Conservation (phyloP, 2,888 invertebrate genomes). For the Diarsia mendica region DNA sequence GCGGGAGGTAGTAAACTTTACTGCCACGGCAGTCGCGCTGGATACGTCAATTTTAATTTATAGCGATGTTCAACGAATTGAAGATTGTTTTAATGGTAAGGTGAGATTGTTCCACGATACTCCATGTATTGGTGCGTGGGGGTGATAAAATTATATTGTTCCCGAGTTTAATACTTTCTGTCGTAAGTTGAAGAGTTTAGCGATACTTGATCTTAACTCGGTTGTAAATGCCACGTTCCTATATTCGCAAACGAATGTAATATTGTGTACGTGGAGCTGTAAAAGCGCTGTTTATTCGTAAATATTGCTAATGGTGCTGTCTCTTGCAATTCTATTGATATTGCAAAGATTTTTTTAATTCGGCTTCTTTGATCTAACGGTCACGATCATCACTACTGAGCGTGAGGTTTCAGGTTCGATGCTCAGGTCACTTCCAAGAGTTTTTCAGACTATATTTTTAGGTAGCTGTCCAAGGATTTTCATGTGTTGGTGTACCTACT, state of each 20-base stretch:
- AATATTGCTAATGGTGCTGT: background rate
- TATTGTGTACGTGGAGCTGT: constrained; percentile 27
- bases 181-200: constrained; percentile 33
- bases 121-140: constrained; percentile 27
- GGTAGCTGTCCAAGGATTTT: background rate
- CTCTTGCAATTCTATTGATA: background rate
- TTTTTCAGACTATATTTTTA: background rate
- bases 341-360: background rate
- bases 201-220: constrained; percentile 35
- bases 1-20: constrained; percentile 51
- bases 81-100: constrained; percentile 47
- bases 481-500: no score
- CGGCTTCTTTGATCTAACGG: background rate
- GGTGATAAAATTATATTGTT: constrained; percentile 40
- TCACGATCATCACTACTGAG: background rate
- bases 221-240: constrained; percentile 21
- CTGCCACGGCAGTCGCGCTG: constrained; percentile 13
- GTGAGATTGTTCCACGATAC: constrained; percentile 34
- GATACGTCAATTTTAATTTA: constrained; percentile 59
- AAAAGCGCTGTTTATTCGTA: background rate
- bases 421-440: no score
- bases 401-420: background rate
- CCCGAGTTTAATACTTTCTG: constrained; percentile 26
- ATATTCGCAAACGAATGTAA: background rate
- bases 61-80: constrained; percentile 44